phyloP scores from a whole-genome alignment of 2,888 invertebrate species.

The Nomada goodeniana region DNA sequence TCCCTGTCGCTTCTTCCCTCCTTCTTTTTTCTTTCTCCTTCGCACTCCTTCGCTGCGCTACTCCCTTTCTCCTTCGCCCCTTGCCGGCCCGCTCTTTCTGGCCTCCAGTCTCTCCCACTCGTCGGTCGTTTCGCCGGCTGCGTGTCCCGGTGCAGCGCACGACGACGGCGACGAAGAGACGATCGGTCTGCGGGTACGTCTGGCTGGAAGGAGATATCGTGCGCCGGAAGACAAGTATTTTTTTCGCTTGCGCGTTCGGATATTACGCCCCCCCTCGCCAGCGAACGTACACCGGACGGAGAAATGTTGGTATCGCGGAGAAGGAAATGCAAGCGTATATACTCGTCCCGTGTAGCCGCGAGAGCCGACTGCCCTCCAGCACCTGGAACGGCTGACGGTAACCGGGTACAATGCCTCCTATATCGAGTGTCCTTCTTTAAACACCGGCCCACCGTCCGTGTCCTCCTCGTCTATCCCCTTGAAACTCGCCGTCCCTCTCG shows the following conservation, averaged over 20 bases:
- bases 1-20: constrained; percentile 35
- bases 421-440: constrained; percentile 74
- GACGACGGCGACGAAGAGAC: neutral
- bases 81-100: neutral
- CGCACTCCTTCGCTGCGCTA: neutral
- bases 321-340: constrained; percentile 58
- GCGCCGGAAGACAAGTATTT: too few relatives aligned
- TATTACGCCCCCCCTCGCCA: too few relatives aligned
- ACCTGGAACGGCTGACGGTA: constrained; percentile 77
- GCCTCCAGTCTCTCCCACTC: neutral
- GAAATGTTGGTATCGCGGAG: neutral
- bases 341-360: constrained; percentile 64
- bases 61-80: neutral
- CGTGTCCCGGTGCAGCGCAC: neutral
- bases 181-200: neutral
- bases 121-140: too few relatives aligned
- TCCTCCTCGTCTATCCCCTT: constrained; percentile 65
- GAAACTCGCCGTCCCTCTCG: constrained; percentile 58
- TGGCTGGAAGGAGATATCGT: too few relatives aligned
- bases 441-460: constrained; percentile 43
- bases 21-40: constrained; percentile 1
- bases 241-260: too few relatives aligned
- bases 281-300: neutral
- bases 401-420: constrained; percentile 78
- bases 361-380: constrained; percentile 73